Conservation (phyloP, 1,140 invertebrate genomes). For the Thereuonema tuberculata region DNA sequence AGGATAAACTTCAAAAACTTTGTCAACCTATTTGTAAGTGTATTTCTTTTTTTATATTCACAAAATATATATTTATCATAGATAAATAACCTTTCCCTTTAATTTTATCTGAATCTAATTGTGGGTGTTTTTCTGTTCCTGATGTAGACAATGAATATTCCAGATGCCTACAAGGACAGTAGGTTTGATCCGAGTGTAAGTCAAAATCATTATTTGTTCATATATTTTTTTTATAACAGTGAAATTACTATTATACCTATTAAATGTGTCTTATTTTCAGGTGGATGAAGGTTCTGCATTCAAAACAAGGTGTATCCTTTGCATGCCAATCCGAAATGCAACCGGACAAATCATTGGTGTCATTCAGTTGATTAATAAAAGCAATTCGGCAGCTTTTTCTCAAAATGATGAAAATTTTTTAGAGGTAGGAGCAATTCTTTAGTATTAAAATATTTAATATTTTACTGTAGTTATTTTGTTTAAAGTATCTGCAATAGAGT, state of each 20-base stretch:
- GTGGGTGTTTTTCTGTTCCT: too few species aligned
- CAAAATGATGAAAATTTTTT: slow-evolving; percentile 88
- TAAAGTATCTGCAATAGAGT: too few species aligned
- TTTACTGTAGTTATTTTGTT: too few species aligned
- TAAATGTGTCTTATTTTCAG: not conserved
- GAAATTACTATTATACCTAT: not conserved
- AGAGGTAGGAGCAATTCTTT: too few species aligned
- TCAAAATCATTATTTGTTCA: not conserved
- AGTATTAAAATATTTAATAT: too few species aligned
- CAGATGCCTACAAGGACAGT: slow-evolving; percentile 78
- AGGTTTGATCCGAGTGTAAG: slow-evolving; percentile 64
- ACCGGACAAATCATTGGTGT: slow-evolving; percentile 79
- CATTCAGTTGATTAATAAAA: slow-evolving; percentile 85
- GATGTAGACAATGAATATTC: slow-evolving; percentile 72
- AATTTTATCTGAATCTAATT: too few species aligned
- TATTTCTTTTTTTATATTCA: too few species aligned
- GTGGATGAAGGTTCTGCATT: slow-evolving; percentile 65
- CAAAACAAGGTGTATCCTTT: slow-evolving; percentile 68
- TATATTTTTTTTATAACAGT: not conserved
- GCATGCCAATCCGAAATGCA: slow-evolving; percentile 86
- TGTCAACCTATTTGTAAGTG: too few species aligned
- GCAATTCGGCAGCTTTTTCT: slow-evolving; percentile 71
- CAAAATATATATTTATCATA: too few species aligned
- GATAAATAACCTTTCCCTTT: too few species aligned
- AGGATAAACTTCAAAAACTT: too few species aligned